Percentiles rank a stretch among this genome's conserved stretches.
Evolutionary conservation across 2,888 invertebrate genomes (phyloP).

Genomic region (Oxytorus armatus): DNA sequence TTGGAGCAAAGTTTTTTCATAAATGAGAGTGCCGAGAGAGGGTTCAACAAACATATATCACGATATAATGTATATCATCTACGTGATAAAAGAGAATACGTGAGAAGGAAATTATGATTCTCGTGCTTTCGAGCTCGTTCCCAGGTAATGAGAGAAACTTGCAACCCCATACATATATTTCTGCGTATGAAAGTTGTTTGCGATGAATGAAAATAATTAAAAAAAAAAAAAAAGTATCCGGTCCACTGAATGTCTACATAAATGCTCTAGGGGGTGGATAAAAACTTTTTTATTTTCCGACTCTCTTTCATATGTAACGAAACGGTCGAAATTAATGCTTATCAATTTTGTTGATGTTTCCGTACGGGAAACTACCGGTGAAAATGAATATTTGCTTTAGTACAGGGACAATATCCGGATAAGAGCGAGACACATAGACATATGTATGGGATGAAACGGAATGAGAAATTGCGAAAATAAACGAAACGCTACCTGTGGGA

Average conservation of each 20-base stretch:
- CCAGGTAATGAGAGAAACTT: constrained; percentile 16
- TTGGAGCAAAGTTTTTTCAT: constrained; percentile 76
- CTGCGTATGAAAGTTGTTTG: constrained; percentile 9
- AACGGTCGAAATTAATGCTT: no score
- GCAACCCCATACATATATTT: neutral
- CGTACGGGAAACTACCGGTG: neutral
- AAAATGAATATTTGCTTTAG: constrained; percentile 7
- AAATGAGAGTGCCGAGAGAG: constrained; percentile 61
- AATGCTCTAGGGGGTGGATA: neutral
- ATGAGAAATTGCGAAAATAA: constrained; percentile 19
- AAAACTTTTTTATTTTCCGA: constrained; percentile 4
- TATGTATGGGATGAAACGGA: neutral
- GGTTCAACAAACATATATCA: constrained; percentile 9
- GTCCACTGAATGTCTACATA: no score
- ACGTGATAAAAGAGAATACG: constrained; percentile 17
- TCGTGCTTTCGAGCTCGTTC: constrained; percentile 21
- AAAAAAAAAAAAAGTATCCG: no score
- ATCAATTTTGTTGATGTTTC: neutral
- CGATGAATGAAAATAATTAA: neutral
- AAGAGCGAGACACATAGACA: neutral
- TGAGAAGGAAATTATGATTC: constrained; percentile 44
- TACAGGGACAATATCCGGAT: neutral
- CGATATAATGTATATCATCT: neutral
- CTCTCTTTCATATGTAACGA: neutral
- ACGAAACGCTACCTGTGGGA: constrained; percentile 29